phyloP scores from a whole-genome alignment of 2,888 invertebrate genomes.

The Cantharis rufa region DNA sequence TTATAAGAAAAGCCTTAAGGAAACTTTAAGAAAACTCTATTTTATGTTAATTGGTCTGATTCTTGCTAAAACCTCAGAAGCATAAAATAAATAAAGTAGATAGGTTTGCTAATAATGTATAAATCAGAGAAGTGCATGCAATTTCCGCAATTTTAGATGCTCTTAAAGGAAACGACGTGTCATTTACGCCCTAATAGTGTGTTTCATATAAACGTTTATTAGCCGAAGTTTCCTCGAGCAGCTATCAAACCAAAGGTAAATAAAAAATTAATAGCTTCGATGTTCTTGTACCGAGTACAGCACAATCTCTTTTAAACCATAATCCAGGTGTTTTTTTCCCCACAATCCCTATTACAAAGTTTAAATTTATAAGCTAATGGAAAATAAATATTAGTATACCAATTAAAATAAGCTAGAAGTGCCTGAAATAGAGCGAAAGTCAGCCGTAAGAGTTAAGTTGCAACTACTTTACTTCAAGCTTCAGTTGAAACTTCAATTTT shows the following conservation, averaged over 20 bases:
- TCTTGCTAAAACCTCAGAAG: no score
- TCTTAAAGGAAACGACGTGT: background rate
- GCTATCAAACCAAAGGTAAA: background rate
- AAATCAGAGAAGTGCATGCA: background rate
- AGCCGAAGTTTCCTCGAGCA: background rate
- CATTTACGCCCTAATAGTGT: background rate
- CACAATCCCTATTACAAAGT: no score
- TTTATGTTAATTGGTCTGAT: background rate
- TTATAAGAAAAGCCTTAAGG: background rate
- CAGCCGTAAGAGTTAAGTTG: no score
- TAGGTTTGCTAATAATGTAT: background rate
- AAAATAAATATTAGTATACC: no score
- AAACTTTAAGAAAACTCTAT: background rate
- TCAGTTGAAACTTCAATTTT: no score
- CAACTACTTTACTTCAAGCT: no score
- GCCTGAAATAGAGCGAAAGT: no score
- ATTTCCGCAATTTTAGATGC: background rate
- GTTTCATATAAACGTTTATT: background rate
- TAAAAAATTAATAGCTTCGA: background rate
- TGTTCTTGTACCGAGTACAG: background rate
- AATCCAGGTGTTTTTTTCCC: no score
- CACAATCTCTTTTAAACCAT: no score
- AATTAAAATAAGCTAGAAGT: no score
- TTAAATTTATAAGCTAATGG: no score
- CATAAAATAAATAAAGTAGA: no score